These are phyloP conservation scores for Laspeyria flexula DNA, from an alignment of 2,888 invertebrate genomes.

Conservation along the genomic window DNA sequence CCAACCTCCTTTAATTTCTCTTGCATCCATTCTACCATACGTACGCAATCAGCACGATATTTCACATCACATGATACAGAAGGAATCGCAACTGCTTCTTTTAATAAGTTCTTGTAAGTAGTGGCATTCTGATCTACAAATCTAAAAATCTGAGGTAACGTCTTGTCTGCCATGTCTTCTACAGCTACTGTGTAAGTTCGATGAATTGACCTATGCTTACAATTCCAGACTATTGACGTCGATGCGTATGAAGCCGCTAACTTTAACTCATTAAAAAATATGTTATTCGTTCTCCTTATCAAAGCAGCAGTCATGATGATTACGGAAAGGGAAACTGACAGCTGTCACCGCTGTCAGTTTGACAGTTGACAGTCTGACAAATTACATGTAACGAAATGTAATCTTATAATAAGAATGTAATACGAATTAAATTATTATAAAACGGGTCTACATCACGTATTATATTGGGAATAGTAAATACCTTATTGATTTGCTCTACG, in stretches of 20 bases:
- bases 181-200: constrained; percentile 54
- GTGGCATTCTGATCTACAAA: constrained; percentile 92
- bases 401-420: too few species aligned
- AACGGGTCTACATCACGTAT: too few species aligned
- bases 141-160: constrained; percentile 84
- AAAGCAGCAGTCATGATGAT: constrained; percentile 44
- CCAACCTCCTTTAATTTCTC: constrained; percentile 89
- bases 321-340: constrained; percentile 30
- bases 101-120: constrained; percentile 91
- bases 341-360: constrained; percentile 35
- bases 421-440: too few species aligned
- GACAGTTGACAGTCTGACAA: constrained; percentile 17
- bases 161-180: constrained; percentile 72
- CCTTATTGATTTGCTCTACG: too few species aligned
- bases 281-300: constrained; percentile 52
- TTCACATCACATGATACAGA: constrained; percentile 98
- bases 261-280: constrained; percentile 51
- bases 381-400: neutral
- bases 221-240: constrained; percentile 34
- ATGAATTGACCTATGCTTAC: constrained; percentile 37
- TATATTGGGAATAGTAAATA: too few species aligned
- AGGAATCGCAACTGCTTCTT: constrained; percentile 95
- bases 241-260: constrained; percentile 49
- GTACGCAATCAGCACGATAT: constrained; percentile 91
- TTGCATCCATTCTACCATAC: constrained; percentile 95